Evolutionary conservation across 2,797 vertebrate genomes (phyloP), one percentile per base, ranked within the genome.

Genomic region (Lagocephalus sceleratus): DNA sequence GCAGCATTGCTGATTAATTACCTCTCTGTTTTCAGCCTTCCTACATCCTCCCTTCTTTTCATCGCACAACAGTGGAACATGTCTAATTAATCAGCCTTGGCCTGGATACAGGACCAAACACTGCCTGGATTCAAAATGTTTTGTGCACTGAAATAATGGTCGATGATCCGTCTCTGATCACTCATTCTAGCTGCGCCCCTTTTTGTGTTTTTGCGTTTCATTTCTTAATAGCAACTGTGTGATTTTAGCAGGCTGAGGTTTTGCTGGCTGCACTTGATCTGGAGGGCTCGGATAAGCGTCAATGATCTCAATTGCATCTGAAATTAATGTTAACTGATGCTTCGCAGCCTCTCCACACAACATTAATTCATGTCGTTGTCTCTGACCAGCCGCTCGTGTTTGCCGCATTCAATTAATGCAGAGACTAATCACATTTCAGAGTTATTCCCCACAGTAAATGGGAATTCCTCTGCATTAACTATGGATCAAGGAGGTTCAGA

Each of bases 21-120:
- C 84, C 62, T 73, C 77, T 68, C 81, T 83, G 73, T 88, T 86
- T 89, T 77, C 77, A 83, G 29, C 41, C 20, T 6, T 22, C 10
- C 51, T 10, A 20, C 22, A 38, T 2, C 5, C 63, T 49, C 44
- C 42, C 54, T 40, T 38, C 17, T 50, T 39, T 49, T 39, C 84
- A 75, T 76, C 73, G 73, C 76, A 80, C 78, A 83, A 79, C 73
- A 76, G 66, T 60, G 71, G 85, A 86, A 83, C 83, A 76, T 20
- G 70, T 84, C 85, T 88, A 90, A 92, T 92, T 90, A 90, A 92
- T 91, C 90, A 86, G 71, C 64, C 65, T 67, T 83, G 84, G 83
- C 88, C 87, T 70, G 87, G 82, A 89, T 89, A 78, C 75, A 70
- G 75, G 69, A 72, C 70, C 68, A 66, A 51, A 64, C 57, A 19